These are phyloP conservation scores for Mycetomoellerius zeteki DNA, from an alignment of 1,140 invertebrate genomes.

Conservation along the genomic window DNA sequence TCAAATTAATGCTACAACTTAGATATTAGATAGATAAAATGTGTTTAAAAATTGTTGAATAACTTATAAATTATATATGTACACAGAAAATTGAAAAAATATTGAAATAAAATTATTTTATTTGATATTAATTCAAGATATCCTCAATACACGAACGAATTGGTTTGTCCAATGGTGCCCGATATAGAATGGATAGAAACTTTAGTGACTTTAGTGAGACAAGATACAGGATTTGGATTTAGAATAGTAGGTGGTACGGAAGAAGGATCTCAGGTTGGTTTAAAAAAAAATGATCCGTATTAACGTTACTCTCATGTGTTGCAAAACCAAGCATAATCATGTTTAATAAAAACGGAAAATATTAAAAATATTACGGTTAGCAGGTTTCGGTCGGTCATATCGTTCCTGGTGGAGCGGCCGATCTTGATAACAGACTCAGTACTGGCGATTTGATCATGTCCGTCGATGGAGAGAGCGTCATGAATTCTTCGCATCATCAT, in stretches of 20 bases:
- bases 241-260: constrained; percentile 99
- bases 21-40: not conserved
- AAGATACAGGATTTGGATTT: constrained; percentile 98
- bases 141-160: constrained; percentile 83
- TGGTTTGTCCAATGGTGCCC: constrained; percentile 84
- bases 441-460: constrained; percentile 97
- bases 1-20: constrained; percentile 21
- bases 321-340: not conserved
- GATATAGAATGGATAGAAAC: constrained; percentile 91
- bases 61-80: not conserved
- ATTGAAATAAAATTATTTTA: constrained; percentile 4
- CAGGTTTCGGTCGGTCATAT: constrained; percentile 97
- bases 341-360: constrained; percentile 26
- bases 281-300: constrained; percentile 32
- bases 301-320: not conserved
- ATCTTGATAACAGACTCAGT: constrained; percentile 94
- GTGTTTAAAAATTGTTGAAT: not conserved
- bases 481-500: constrained; percentile 95
- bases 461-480: constrained; percentile 93
- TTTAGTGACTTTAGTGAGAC: constrained; percentile 92
- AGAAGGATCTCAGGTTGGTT: constrained; percentile 96
- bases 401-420: constrained; percentile 96
- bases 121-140: constrained; percentile 77
- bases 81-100: constrained; percentile 1
- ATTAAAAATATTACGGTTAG: constrained; percentile 77